Evolutionary conservation across 1,140 invertebrate species (phyloP).

Genomic region (Pararge aegeria): DNA sequence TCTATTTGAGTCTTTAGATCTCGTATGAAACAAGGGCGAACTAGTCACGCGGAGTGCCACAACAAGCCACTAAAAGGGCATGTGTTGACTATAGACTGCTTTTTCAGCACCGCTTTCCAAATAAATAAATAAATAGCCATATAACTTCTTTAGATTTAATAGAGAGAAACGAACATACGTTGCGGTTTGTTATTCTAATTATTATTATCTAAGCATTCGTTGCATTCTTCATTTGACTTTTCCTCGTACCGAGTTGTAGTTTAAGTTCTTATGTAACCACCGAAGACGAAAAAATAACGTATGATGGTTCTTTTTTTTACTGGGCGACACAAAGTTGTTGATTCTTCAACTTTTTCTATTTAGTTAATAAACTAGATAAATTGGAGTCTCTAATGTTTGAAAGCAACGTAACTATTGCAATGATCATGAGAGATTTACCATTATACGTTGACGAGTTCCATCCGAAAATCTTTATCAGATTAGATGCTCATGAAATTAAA

Average conservation of each 20-base stretch:
- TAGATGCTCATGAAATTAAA: no score
- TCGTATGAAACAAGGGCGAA: constrained; percentile 69
- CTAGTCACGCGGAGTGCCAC: constrained; percentile 65
- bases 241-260: constrained; percentile 1
- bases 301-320: not conserved
- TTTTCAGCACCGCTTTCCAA: no score
- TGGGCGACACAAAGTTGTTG: not conserved
- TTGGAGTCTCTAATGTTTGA: no score
- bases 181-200: constrained; percentile 11
- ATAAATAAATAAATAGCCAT: no score
- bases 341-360: no score
- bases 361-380: no score
- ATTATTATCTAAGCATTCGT: constrained; percentile 13
- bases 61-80: no score
- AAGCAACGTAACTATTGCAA: no score
- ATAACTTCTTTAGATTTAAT: not conserved
- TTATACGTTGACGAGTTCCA: no score
- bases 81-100: no score
- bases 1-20: constrained; percentile 58
- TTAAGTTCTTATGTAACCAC: not conserved
- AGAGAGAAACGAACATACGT: not conserved
- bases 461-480: no score
- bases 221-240: constrained; percentile 15
- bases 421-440: no score
- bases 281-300: not conserved